Conservation (phyloP, 2,113 vertebrate species). For the Panthera tigris region DNA sequence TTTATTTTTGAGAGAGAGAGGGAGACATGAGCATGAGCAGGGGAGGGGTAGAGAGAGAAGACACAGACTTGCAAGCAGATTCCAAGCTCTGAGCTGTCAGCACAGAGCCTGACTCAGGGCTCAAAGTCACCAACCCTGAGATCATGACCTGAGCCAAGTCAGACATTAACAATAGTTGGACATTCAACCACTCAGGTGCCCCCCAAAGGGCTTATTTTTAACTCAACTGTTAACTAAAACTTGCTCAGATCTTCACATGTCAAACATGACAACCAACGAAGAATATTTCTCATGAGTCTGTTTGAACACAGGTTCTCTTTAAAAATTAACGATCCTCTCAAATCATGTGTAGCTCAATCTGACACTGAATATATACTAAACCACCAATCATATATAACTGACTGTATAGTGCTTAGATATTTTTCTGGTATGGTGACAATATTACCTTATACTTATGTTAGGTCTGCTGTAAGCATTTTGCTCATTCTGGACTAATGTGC, state of each 20-base stretch:
- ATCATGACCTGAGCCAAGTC: no score
- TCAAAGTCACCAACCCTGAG: no score
- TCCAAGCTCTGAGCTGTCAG: no score
- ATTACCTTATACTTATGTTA: not conserved
- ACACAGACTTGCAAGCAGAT: no score
- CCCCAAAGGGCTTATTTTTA: not conserved
- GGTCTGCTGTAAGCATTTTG: not conserved
- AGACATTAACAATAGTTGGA: no score
- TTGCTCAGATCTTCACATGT: not conserved
- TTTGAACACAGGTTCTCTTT: not conserved
- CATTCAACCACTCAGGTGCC: no score
- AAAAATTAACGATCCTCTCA: not conserved
- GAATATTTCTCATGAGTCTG: not conserved
- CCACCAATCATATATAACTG: not conserved
- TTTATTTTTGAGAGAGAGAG: no score
- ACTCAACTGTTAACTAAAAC: not conserved
- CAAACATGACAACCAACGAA: not conserved
- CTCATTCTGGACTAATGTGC: not conserved
- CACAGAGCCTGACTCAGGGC: no score
- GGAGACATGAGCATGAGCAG: no score
- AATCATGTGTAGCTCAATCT: not conserved
- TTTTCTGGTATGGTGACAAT: not conserved
- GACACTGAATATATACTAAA: not conserved
- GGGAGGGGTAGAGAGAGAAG: no score
- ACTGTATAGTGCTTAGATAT: not conserved